These are phyloP conservation scores for Sphaerophoria taeniata DNA, from an alignment of 2,888 invertebrate species.

Conservation along the genomic window DNA sequence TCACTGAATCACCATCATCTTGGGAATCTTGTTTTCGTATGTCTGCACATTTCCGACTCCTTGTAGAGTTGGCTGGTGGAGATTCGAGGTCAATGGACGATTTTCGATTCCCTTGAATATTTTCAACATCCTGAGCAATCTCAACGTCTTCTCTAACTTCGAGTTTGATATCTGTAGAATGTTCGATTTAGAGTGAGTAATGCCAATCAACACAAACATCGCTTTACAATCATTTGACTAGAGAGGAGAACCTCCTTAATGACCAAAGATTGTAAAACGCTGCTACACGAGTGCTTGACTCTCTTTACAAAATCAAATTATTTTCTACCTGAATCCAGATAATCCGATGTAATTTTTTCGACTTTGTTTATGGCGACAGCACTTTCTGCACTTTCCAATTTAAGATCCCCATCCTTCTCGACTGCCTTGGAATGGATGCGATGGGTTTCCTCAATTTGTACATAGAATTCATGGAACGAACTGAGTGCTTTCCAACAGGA, in stretches of 20 bases:
- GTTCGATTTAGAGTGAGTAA: neutral
- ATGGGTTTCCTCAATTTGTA: constrained; percentile 77
- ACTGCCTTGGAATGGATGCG: constrained; percentile 30
- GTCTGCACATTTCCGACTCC: constrained; percentile 51
- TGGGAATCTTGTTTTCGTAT: neutral
- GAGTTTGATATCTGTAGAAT: constrained; percentile 53
- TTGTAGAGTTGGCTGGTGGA: constrained; percentile 44
- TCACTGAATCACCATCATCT: constrained; percentile 38
- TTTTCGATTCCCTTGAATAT: neutral
- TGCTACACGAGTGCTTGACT: no score
- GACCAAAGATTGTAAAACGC: no score
- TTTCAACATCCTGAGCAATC: neutral
- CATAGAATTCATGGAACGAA: constrained; percentile 79
- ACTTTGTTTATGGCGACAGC: neutral
- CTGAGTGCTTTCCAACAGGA: constrained; percentile 78
- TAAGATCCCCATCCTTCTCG: constrained; percentile 31
- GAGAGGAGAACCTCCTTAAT: no score
- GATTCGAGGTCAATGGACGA: constrained; percentile 6
- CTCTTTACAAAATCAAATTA: no score
- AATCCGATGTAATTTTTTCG: constrained; percentile 12
- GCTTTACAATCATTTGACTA: no score
- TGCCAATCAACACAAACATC: neutral
- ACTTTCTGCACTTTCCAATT: constrained; percentile 29
- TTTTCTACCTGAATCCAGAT: constrained; percentile 50
- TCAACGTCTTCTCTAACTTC: constrained; percentile 59